Conservation (phyloP, 2,797 vertebrate genomes). For the Babyrousa celebensis region DNA sequence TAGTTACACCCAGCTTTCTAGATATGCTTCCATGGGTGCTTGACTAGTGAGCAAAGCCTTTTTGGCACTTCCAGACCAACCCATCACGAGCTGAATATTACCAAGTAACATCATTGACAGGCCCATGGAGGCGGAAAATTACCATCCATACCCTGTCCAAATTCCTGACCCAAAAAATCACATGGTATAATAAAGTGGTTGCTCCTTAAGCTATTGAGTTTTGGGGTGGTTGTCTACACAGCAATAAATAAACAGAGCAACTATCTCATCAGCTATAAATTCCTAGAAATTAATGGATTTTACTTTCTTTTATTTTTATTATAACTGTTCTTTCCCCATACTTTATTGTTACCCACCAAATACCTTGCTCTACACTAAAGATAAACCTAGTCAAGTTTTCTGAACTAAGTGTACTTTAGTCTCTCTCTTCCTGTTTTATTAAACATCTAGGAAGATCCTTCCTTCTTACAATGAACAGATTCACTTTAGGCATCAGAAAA, state of each 20-base stretch:
- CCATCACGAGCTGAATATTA: background rate
- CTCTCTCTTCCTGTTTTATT: slow-evolving; percentile 18
- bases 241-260: background rate
- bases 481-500: background rate
- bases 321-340: background rate
- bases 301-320: slow-evolving; percentile 10
- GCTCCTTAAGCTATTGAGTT: background rate
- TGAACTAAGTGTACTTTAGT: slow-evolving; percentile 24
- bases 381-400: background rate
- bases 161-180: background rate
- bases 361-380: background rate
- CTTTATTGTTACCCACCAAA: background rate
- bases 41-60: background rate
- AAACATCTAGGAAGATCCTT: background rate
- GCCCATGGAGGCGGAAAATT: background rate
- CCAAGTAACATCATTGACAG: background rate
- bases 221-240: background rate
- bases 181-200: background rate
- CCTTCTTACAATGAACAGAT: slow-evolving; percentile 13
- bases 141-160: background rate
- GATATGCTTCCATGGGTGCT: background rate
- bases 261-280: background rate
- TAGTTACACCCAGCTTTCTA: background rate
- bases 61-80: background rate
- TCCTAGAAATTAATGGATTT: slow-evolving; percentile 7